Evolutionary conservation across 2,797 vertebrate species (phyloP), one percentile per base, ranked within the genome.

Genomic region (Masticophis lateralis): DNA sequence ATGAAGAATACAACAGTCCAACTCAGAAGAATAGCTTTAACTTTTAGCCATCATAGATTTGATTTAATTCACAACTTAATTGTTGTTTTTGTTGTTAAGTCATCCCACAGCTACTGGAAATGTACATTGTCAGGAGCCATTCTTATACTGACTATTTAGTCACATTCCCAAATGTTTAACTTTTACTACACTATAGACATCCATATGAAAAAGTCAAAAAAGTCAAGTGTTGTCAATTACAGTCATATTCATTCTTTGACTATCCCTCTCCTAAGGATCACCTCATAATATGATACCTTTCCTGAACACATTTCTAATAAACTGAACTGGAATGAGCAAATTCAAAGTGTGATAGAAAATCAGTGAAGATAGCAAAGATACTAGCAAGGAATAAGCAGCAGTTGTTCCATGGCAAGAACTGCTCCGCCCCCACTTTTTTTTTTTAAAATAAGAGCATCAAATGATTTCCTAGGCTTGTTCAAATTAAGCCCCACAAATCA

Each of bases 371-470:
- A 43, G 37, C 27, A 86, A 86, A 91, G 25, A n/a, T 79, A 56
- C 69, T 55, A 79, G n/a, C n/a, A 79, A 83, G 6, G 12, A 37
- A 16, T 18, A 37, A 69, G 32, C 74, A 16, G 43, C 10, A 14
- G 13, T 56, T 56, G 11, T 74, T 28, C 14, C 83, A 14, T 7
- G 7, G 57, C 27, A 86, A 91, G 13, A 60, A n/a, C 28, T 47
- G 0, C 28, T 3, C 2, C 6, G 37, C 18, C 4, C 5, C 13
- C 28, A 0, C 9, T 0, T 4, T 2, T 18, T 6, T 20, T 43
- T 43, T 79, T 20, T 43, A 0, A 79, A 79, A 11, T 53, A 53
- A 32, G 20, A 12, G 7, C 2, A 53, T 66, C 2, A 47, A 47
- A 91, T 27, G 28, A 5, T 60, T 91, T 28, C 56, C 25, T 22